These are phyloP conservation scores for Microctenopoma stevenorrisi DNA, from an alignment of 2,797 vertebrate species.

Conservation along the genomic window DNA sequence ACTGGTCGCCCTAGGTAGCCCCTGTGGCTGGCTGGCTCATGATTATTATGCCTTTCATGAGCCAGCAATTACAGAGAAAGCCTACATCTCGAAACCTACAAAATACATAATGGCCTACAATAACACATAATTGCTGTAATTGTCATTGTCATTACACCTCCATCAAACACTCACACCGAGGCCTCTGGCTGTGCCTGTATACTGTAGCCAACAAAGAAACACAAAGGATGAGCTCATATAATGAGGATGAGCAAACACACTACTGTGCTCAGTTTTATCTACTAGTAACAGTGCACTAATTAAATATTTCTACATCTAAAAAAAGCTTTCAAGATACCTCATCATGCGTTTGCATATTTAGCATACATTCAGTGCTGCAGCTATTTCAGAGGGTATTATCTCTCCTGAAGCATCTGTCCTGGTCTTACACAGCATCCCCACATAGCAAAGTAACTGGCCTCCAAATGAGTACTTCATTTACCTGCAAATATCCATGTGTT, in stretches of 20 bases:
- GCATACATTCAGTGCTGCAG: neutral
- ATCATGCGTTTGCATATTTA: neutral
- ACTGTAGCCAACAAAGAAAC: conserved; percentile 47
- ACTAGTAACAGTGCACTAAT: neutral
- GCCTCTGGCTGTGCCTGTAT: conserved; percentile 45
- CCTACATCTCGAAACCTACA: conserved; percentile 78
- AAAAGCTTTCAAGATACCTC: neutral
- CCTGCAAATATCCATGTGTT: neutral
- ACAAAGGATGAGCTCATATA: conserved; percentile 48
- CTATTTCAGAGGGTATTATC: neutral
- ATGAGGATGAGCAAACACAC: conserved; percentile 13
- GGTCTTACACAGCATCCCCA: no score
- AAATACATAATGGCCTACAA: conserved; percentile 81
- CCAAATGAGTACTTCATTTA: neutral
- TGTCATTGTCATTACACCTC: conserved; percentile 72
- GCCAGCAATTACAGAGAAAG: conserved; percentile 77
- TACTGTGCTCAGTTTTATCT: conserved; percentile 3
- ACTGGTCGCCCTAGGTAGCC: conserved; percentile 67
- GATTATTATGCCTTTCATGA: conserved; percentile 77
- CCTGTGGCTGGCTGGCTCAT: conserved; percentile 54
- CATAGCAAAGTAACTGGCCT: no score
- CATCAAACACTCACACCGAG: conserved; percentile 57
- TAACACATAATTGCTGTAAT: conserved; percentile 81
- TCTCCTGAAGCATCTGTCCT: no score
- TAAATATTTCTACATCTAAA: neutral